Evolutionary conservation across 1,140 invertebrate genomes (phyloP).

Genomic region (Colletes gigas): DNA sequence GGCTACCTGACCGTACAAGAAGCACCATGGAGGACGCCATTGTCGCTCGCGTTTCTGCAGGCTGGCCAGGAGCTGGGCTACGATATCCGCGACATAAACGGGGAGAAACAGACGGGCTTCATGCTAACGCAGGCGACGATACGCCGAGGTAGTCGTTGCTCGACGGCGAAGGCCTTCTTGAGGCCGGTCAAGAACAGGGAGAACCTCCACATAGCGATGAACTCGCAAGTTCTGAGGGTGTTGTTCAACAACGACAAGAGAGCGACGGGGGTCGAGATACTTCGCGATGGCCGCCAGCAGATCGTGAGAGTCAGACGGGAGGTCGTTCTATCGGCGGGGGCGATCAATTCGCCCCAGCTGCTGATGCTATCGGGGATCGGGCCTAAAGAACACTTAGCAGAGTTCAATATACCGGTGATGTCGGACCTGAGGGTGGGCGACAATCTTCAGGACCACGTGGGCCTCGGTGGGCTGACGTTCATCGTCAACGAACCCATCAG

Average conservation of each 20-base stretch:
- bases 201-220: conserved; percentile 92
- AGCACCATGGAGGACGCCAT: conserved; percentile 89
- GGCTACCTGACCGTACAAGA: conserved; percentile 93
- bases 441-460: conserved; percentile 93
- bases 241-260: conserved; percentile 86
- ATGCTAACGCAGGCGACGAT: conserved; percentile 94
- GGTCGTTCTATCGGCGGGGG: conserved; percentile 90
- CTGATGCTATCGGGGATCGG: conserved; percentile 95
- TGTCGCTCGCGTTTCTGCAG: conserved; percentile 91
- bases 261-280: conserved; percentile 89
- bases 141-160: conserved; percentile 91
- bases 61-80: conserved; percentile 91
- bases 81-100: conserved; percentile 90
- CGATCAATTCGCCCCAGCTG: conserved; percentile 91
- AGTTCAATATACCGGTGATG: conserved; percentile 88
- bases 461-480: conserved; percentile 91
- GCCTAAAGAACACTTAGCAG: conserved; percentile 88
- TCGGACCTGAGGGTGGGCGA: conserved; percentile 90
- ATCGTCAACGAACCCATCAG: conserved; percentile 90
- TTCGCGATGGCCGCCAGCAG: conserved; percentile 84
- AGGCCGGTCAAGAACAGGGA: conserved; percentile 88
- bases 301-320: conserved; percentile 87
- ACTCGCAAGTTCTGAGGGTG: conserved; percentile 88
- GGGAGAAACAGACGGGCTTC: conserved; percentile 90
- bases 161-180: conserved; percentile 93